Base-by-base conservation (phyloP, 1,140 invertebrate species). In the Coptotermes formosanus region DNA sequence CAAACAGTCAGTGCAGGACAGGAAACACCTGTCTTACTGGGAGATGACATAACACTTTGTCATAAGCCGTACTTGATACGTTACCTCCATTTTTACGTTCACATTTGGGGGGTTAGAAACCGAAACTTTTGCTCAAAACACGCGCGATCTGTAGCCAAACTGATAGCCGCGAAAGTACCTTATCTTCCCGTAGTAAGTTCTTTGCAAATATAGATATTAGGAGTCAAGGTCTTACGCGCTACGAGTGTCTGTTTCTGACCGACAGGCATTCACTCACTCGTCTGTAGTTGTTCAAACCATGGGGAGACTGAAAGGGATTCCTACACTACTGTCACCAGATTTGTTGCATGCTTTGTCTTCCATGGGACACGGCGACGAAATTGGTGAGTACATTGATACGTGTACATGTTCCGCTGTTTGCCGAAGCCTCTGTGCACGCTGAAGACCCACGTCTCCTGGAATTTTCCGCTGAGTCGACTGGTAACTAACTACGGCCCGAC, bases 301-400 rank as follows among this genome's bases (percentile, higher is more conserved):
- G 83, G 83, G 83, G 30, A 52, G 83, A 19, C 83, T 84, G 43
- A 84, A 84, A 23, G 83, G 83, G n/a, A 84, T 84, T 45, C 83
- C 83, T 12, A 45, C 38, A 14, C 25, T 84, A 16, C n/a, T 84
- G 83, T 55, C 45, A 21, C 45, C 83, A 9, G 83, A 84, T 25
- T 45, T 84, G 14, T 25, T 84, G 45, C 83, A 84, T 25, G 43
- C 59, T 25, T 7, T 84, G 16, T 52, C 83, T 52, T 84, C 83
- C 45, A 84, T 84, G 83, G 83, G 83, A 25, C 83, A 84, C 16
- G 83, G 83, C n/a, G 83, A 84, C 32, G 83, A 84, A 45, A 84
- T 84, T 6, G 83, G 83, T 84, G 52, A 48, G 83, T 83, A 7
- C 82, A 19, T 25, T 1, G 21, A 59, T 82, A 25, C 25, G 2